Percentiles rank a stretch among this genome's conserved stretches.
These are phyloP conservation scores for Vespertilio murinus DNA, from an alignment of 2,797 vertebrate species.

Conservation along the genomic window DNA sequence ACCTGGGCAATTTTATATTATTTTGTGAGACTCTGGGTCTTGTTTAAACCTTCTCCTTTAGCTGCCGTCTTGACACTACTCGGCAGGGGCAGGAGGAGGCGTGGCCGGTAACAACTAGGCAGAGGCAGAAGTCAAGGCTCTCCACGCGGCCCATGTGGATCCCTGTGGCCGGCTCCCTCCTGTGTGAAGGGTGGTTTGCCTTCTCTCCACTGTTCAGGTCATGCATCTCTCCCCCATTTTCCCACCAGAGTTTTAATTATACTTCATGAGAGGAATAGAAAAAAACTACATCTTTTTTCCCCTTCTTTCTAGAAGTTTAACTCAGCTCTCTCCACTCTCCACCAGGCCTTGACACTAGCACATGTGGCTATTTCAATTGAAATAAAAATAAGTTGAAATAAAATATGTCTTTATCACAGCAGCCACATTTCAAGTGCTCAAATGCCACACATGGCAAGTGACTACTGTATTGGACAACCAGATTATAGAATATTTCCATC, in stretches of 20 bases:
- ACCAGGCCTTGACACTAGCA: not conserved
- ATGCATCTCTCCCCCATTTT: not conserved
- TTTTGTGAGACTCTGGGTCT: not conserved
- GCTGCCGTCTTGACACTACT: not conserved
- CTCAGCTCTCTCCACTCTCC: not conserved
- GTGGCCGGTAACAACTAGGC: not conserved
- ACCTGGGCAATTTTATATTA: not conserved
- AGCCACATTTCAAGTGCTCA: not conserved
- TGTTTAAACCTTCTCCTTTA: not conserved
- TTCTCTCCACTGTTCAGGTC: not conserved
- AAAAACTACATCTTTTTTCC: not conserved
- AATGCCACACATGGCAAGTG: not conserved
- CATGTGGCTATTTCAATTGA: not conserved
- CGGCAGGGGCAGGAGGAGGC: not conserved
- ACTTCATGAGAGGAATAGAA: not conserved
- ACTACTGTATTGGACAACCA: not conserved
- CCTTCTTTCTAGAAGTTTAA: not conserved
- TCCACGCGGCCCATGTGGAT: not conserved
- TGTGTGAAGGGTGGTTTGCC: not conserved
- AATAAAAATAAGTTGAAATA: slow-evolving; percentile 27
- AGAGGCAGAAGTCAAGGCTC: not conserved
- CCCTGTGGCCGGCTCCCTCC: not conserved
- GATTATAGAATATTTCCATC: not conserved
- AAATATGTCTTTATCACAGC: not conserved
- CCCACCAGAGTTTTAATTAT: not conserved